Base-by-base conservation (phyloP, 2,113 vertebrate species). In the Theristicus caerulescens region DNA sequence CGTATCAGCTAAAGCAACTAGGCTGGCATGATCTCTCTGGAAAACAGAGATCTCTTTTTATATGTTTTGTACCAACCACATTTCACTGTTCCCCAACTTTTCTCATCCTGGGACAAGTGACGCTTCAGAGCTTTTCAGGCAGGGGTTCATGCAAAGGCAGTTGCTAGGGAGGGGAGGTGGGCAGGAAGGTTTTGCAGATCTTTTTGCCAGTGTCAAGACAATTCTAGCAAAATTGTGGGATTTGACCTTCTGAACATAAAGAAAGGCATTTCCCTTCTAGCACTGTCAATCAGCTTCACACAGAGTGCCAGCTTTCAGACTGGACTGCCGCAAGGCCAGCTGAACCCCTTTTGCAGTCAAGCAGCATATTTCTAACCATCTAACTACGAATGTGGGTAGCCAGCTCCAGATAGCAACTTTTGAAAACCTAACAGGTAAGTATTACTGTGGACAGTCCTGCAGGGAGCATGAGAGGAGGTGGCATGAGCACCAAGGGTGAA, bases 21-120 rank as follows among this genome's bases (percentile, higher is more conserved):
- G 22, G 25, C 10, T 84, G 57, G 40, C 38, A 61, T 11, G 19
- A 65, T 52, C 6, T 52, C 16, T 61, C 21, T 69, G 61, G 32
- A 92, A 72, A 93, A 46, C 4, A 36, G 5, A 49, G 4, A 52
- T 61, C 4, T 22, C 14, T 10, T 85, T 73, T 79, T 32, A 13
- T 11, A 8, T 36, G 2, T 13, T 34, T 72, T 73, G 82, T 71
- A 62, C 7, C 24, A 81, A 24, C 5, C 18, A 27, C 0, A 0
- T 66, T 86, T 93, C 52, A 57, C 20, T 85, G 27, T 55, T 86
- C 9, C 32, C 12, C 24, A 79, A 0, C 7, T 87, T 67, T 19
- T 74, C 22, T 38, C 18, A 6, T 67, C 79, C 55, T 47, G 88
- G 57, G 26, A 66, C 34, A 62, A 11, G 20, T n/a, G 57, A n/a